phyloP scores from a whole-genome alignment of 2,113 vertebrate genomes.

The Micronycteris hirsuta region DNA sequence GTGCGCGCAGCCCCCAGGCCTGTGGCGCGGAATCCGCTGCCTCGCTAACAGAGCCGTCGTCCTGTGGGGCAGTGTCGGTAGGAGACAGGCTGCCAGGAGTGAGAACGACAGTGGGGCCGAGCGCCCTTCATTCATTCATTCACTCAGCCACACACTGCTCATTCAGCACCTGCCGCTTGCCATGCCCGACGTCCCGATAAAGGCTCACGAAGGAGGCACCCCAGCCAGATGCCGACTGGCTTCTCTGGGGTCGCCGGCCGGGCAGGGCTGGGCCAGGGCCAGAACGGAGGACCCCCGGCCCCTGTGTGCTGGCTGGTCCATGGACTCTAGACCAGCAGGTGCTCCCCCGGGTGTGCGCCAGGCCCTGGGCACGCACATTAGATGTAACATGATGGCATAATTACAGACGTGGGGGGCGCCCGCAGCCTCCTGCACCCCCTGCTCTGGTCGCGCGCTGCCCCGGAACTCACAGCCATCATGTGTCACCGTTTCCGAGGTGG shows the following conservation, averaged over 20 bases:
- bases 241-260: neutral
- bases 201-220: too few species aligned
- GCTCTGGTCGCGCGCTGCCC: neutral
- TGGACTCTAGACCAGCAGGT: neutral
- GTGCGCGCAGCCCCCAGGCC: neutral
- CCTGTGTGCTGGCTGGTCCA: neutral
- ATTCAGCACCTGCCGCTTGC: neutral
- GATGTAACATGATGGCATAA: neutral
- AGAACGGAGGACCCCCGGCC: neutral
- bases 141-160: neutral
- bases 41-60: rapidly evolving
- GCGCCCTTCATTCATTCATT: neutral
- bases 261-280: neutral
- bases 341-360: rapidly evolving
- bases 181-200: neutral
- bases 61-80: rapidly evolving
- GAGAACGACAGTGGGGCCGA: neutral
- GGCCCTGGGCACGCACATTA: neutral
- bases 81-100: neutral
- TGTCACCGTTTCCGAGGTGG: constrained; percentile 13
- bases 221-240: neutral
- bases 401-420: neutral
- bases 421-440: neutral
- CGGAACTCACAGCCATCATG: neutral
- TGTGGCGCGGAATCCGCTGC: rapidly evolving